Conservation (phyloP, 2,113 vertebrate genomes). For the Martes martes region DNA sequence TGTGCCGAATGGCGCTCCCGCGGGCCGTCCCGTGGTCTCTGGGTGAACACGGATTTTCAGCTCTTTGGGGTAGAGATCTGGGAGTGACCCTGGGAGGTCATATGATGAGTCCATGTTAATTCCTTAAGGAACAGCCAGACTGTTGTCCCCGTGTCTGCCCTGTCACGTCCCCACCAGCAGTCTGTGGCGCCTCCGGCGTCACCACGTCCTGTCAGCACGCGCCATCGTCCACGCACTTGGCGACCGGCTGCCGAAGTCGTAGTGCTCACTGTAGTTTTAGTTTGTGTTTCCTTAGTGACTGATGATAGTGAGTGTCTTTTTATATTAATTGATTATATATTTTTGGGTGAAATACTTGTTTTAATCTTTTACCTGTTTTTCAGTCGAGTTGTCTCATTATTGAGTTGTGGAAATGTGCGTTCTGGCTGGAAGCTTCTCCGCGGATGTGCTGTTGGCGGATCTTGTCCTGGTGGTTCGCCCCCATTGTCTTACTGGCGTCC, state of each 20-base stretch:
- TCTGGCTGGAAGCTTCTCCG: background rate
- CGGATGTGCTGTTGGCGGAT: no score
- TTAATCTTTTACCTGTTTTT: background rate
- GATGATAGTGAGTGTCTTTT: no score
- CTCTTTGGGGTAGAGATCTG: background rate
- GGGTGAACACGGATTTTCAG: background rate
- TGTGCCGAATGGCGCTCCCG: rapidly evolving
- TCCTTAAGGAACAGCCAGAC: background rate
- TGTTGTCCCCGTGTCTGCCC: rapidly evolving
- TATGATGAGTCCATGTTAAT: background rate
- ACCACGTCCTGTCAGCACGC: rapidly evolving
- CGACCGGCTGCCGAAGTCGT: no score
- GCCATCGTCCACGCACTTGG: background rate
- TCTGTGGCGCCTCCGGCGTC: rapidly evolving
- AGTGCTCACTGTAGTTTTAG: background rate
- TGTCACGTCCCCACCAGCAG: rapidly evolving
- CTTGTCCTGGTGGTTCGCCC: no score
- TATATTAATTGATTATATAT: background rate
- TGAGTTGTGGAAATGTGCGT: background rate
- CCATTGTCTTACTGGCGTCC: background rate
- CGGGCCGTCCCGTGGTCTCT: background rate
- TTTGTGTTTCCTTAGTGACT: background rate
- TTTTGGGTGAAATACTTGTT: background rate
- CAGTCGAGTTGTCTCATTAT: background rate
- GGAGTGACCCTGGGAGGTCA: background rate